These are phyloP conservation scores for Coryphaenoides rupestris DNA, from an alignment of 2,113 vertebrate genomes.

Conservation along the genomic window DNA sequence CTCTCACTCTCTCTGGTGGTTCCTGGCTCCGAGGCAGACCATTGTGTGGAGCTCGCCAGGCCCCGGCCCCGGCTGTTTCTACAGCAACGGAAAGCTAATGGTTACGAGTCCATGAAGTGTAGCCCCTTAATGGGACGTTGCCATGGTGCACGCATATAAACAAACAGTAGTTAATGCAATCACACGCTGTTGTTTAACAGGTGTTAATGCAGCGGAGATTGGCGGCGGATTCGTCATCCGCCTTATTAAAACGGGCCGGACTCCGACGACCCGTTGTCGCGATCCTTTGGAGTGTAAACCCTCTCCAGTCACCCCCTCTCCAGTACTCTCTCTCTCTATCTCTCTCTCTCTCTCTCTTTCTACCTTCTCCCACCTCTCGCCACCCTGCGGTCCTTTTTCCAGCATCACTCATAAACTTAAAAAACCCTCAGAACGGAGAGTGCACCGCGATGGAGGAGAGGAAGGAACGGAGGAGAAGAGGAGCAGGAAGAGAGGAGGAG, in stretches of 20 bases:
- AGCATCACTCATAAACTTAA: constrained; percentile 67
- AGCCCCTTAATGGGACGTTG: constrained; percentile 30
- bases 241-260: constrained; percentile 34
- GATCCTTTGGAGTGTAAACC: too few species aligned
- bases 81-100: constrained; percentile 39
- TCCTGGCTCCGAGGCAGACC: not conserved
- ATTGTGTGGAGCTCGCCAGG: constrained; percentile 33
- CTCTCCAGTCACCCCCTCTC: not conserved
- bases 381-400: constrained; percentile 24
- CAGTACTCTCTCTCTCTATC: constrained; percentile 7
- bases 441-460: too few species aligned
- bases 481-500: constrained; percentile 45
- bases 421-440: constrained; percentile 53
- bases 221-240: constrained; percentile 12
- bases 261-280: too few species aligned
- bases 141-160: constrained; percentile 29
- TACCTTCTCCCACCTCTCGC: constrained; percentile 16
- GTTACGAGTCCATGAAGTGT: constrained; percentile 41
- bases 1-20: too few species aligned
- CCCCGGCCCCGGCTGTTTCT: constrained; percentile 13
- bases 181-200: constrained; percentile 44
- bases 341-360: constrained; percentile 14
- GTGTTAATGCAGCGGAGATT: constrained; percentile 49
- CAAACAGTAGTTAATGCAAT: constrained; percentile 48
- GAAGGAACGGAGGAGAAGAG: too few species aligned